Conservation (phyloP, 23 tunicate genomes). For the Ascidia mentula region DNA sequence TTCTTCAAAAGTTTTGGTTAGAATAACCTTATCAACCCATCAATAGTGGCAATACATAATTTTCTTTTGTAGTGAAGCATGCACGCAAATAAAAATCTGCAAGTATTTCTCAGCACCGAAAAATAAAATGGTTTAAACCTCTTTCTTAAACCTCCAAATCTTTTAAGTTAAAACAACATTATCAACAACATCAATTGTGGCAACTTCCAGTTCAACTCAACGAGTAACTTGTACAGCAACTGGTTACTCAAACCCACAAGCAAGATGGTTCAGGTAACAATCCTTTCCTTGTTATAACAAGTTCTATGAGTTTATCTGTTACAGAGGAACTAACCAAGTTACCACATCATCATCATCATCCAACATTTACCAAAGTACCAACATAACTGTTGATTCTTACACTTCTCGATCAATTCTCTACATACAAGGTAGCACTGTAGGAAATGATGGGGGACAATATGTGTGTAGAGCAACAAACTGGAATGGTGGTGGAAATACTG, state of each 20-base stretch:
- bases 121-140: too few species aligned
- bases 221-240: not conserved
- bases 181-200: not conserved
- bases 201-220: not conserved
- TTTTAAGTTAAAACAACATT: not conserved
- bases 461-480: not conserved
- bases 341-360: not conserved
- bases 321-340: not conserved
- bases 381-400: not conserved
- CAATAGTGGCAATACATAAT: too few species aligned
- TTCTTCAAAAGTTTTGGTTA: too few species aligned
- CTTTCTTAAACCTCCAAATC: too few species aligned
- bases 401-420: not conserved
- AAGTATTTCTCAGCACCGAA: too few species aligned
- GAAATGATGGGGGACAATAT: not conserved
- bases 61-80: too few species aligned
- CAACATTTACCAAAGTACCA: not conserved
- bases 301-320: not conserved
- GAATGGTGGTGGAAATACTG: not conserved
- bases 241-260: not conserved
- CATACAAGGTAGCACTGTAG: not conserved
- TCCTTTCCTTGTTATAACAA: not conserved
- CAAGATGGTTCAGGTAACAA: conserved; percentile 4
- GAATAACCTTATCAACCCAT: too few species aligned
- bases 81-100: too few species aligned